Conservation (phyloP, 2,888 invertebrate genomes). For the Entomobrya multifasciata region DNA sequence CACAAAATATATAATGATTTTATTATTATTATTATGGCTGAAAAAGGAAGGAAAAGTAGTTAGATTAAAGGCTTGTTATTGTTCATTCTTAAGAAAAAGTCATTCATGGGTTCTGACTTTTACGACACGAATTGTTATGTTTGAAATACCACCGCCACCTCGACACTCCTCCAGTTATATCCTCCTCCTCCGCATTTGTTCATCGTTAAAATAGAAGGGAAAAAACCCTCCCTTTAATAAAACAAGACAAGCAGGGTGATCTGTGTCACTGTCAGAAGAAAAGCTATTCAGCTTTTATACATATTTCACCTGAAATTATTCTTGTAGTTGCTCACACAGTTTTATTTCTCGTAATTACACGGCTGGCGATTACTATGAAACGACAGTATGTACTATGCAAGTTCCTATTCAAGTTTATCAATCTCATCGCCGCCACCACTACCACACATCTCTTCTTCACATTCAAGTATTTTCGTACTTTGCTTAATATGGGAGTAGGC, state of each 20-base stretch:
- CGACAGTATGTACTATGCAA: conserved; percentile 24
- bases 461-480: conserved; percentile 30
- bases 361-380: conserved; percentile 61
- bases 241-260: conserved; percentile 62
- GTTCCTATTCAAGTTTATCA: too few relatives aligned
- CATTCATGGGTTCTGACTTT: conserved; percentile 68
- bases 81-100: conserved; percentile 55
- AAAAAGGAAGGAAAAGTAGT: conserved; percentile 10
- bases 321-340: conserved; percentile 21
- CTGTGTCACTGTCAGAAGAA: conserved; percentile 69
- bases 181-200: conserved; percentile 33
- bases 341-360: conserved; percentile 70
- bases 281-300: conserved; percentile 53
- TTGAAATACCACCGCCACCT: neutral
- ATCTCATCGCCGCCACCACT: neutral
- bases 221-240: conserved; percentile 10
- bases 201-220: neutral
- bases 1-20: conserved; percentile 54
- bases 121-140: conserved; percentile 52
- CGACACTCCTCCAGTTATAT: neutral
- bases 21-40: conserved; percentile 37
- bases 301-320: conserved; percentile 65
- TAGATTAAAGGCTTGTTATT: conserved; percentile 44
- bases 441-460: neutral
- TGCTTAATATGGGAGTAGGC: conserved; percentile 60